Conservation (phyloP, 2,113 vertebrate genomes). For the Cheilinus undulatus region DNA sequence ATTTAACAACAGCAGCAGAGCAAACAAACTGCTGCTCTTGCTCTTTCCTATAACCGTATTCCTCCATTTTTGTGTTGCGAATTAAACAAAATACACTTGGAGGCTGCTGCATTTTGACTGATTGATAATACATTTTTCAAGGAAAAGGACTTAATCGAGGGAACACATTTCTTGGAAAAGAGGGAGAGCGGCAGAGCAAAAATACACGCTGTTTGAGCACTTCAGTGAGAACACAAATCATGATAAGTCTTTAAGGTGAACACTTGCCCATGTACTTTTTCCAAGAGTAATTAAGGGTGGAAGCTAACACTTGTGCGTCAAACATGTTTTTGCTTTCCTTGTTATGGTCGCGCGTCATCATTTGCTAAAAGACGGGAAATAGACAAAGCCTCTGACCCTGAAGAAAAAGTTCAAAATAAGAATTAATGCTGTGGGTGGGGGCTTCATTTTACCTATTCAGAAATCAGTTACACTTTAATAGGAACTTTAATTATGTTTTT, state of each 20-base stretch:
- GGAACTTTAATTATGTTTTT: too few relatives aligned
- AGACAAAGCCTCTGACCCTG: too few relatives aligned
- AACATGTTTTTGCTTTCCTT: constrained; percentile 1
- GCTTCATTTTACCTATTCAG: too few relatives aligned
- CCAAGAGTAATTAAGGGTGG: background rate
- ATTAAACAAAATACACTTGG: background rate
- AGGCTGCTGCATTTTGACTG: background rate
- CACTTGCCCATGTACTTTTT: background rate
- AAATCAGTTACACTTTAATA: too few relatives aligned
- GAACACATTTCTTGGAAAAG: background rate
- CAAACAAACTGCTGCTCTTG: background rate
- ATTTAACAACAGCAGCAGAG: too few relatives aligned
- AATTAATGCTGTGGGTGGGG: too few relatives aligned
- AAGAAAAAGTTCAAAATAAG: too few relatives aligned
- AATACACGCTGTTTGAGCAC: background rate
- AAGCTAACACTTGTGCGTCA: background rate
- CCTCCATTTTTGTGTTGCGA: background rate
- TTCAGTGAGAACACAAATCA: constrained; percentile 23
- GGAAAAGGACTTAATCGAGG: background rate
- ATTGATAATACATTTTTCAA: constrained; percentile 23
- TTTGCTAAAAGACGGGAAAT: background rate
- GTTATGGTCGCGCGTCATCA: background rate
- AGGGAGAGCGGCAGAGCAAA: background rate
- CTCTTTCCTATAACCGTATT: background rate
- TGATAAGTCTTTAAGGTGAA: constrained; percentile 15